phyloP scores from a whole-genome alignment of 2,113 vertebrate species.

The Oenanthe oenanthe region DNA sequence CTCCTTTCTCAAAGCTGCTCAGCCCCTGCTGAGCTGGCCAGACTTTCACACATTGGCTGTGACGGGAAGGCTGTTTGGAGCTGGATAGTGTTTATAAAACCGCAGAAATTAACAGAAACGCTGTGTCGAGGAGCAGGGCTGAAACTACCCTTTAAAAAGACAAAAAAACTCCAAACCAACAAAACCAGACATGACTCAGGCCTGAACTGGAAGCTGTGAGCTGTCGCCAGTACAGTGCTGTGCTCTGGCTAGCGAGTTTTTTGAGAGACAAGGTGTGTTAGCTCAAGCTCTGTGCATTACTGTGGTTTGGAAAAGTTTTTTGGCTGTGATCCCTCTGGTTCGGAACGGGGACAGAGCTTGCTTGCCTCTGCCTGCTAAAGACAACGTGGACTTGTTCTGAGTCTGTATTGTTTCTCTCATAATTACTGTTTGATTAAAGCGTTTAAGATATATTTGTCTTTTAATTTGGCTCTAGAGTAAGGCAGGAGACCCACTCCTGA shows the following conservation, averaged over 20 bases:
- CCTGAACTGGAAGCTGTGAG: constrained; percentile 18
- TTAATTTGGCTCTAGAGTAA: constrained; percentile 17
- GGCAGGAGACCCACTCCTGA: neutral
- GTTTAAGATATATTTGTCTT: constrained; percentile 15
- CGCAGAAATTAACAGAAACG: neutral
- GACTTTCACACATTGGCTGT: neutral
- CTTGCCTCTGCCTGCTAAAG: constrained; percentile 56
- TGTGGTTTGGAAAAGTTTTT: constrained; percentile 1
- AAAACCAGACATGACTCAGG: constrained; percentile 54
- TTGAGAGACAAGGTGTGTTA: neutral
- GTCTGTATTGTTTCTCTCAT: constrained; percentile 4
- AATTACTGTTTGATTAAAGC: constrained; percentile 42
- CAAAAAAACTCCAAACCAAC: neutral
- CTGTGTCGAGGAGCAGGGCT: neutral
- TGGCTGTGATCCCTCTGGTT: neutral
- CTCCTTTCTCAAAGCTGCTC: neutral
- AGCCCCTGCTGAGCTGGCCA: constrained; percentile 17
- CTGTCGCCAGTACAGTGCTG: neutral
- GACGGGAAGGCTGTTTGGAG: neutral
- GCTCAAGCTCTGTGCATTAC: neutral
- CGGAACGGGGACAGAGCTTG: neutral
- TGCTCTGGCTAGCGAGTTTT: neutral
- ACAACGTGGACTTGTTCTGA: neutral
- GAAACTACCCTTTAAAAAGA: neutral
- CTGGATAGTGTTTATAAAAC: neutral